A percentile compares a stretch with the other conserved stretches of the same genome.
phyloP scores from a whole-genome alignment of 2,797 vertebrate species.

The Meda fulgida region DNA sequence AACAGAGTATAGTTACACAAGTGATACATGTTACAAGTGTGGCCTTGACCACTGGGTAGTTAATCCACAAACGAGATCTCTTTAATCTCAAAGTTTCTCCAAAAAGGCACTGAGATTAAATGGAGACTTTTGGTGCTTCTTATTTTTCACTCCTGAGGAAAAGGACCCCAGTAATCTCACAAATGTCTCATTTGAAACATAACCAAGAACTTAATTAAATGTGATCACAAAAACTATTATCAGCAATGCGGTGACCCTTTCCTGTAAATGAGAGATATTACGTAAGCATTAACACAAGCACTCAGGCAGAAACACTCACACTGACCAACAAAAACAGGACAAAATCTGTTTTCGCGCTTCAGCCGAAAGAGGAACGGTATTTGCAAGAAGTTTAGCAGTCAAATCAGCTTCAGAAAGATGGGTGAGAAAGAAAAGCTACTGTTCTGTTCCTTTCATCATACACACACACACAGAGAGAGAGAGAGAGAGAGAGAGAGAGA shows the following conservation, averaged over 20 bases:
- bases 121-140: not conserved
- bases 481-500: not conserved
- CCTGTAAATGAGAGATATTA: constrained; percentile 6
- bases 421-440: constrained; percentile 3
- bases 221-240: not conserved
- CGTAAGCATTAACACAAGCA: constrained; percentile 2
- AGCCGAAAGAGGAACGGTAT: not conserved
- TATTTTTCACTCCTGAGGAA: not conserved
- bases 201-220: not conserved
- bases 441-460: not conserved
- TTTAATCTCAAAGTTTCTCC: not conserved
- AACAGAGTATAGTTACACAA: not conserved
- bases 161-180: not conserved
- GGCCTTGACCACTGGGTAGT: not conserved
- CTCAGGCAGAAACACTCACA: not conserved
- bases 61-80: not conserved
- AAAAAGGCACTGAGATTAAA: not conserved
- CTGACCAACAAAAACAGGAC: not conserved
- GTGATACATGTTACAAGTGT: too few relatives aligned
- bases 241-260: not conserved
- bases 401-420: not conserved
- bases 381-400: not conserved
- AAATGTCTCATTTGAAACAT: not conserved
- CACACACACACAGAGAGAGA: constrained; percentile 32
- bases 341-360: not conserved